Evolutionary conservation across 2,113 vertebrate species (phyloP), one percentile per base, ranked within the genome.

Genomic region (Neogale vison): DNA sequence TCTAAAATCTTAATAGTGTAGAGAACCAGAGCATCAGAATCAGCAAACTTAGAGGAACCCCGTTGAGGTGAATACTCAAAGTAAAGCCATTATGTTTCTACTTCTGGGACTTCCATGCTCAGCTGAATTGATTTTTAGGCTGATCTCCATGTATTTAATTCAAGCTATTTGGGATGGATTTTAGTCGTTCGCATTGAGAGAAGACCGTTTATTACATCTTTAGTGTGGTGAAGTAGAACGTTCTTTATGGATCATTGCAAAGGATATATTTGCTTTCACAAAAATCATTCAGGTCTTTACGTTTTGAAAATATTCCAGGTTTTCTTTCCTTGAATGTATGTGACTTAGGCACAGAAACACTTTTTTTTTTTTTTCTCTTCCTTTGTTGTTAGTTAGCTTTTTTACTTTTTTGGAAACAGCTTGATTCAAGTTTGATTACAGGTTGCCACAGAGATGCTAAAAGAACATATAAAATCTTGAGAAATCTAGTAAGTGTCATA

Each of bases 341-440:
- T 84, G 95, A 95, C 34, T 65, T 90, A 83, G 69, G 34, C 34
- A 94, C 9, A 23, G 90, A 97, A 98, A 97, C 34, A 42, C 52
- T 15, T 59, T 96, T 91, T 86, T 63, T 87, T 81, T 96, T 91
- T 86, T 63, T 83, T 71, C 15, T 71, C 15, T 95, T 81, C 31
- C 31, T 96, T 93, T 88, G 52, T 50, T 96, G 55, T 61, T 90
- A 63, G 45, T 47, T 88, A 76, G 26, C 90, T 92, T 93, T 95
- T 97, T 77, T 96, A 26, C 95, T 90, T 84, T 47, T 83, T 93
- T 84, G 85, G 83, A 97, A 96, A 97, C 31, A 76, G 18, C 47
- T 96, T 50, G 93, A 93, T 88, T 97, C 9, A 90, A 23, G 14
- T 97, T 95, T 94, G 80, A 96, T 97, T 94, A 81, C 47, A 97